A percentile compares a stretch with the other conserved stretches of the same genome.
phyloP scores from a whole-genome alignment of 1,140 invertebrate genomes.

The Temnothorax longispinosus region DNA sequence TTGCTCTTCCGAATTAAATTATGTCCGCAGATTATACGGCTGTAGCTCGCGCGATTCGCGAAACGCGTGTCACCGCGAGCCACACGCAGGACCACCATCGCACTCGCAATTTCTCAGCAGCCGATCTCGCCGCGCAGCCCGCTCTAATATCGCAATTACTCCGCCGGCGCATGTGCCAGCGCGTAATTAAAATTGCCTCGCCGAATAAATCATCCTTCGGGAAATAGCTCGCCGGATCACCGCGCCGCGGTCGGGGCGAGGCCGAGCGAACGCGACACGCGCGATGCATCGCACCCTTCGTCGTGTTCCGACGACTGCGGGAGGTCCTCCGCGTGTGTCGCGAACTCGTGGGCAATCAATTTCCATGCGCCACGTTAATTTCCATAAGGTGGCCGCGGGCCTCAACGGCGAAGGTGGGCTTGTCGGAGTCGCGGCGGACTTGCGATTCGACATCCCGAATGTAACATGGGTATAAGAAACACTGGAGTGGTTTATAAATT shows the following conservation, averaged over 20 bases:
- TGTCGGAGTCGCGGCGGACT: neutral
- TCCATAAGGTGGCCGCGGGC: conserved; percentile 75
- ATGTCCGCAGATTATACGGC: neutral
- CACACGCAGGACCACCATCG: conserved; percentile 26
- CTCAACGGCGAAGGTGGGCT: conserved; percentile 21
- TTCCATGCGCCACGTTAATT: conserved; percentile 77
- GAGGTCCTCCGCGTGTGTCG: conserved; percentile 74
- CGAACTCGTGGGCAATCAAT: conserved; percentile 77
- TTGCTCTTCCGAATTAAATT: neutral
- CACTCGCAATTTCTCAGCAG: conserved; percentile 7
- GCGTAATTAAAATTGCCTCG: conserved; percentile 73
- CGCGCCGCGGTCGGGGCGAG: neutral
- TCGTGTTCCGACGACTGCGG: conserved; percentile 61
- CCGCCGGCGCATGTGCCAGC: conserved; percentile 59
- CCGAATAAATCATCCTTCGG: conserved; percentile 56
- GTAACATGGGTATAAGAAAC: neutral
- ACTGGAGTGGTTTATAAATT: neutral
- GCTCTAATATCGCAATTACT: conserved; percentile 51
- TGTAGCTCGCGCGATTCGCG: neutral
- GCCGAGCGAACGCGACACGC: neutral
- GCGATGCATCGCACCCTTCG: conserved; percentile 26
- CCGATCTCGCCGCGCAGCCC: neutral
- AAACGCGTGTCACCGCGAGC: conserved; percentile 26
- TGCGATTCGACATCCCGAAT: conserved; percentile 41
- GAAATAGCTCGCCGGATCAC: conserved; percentile 57